Evolutionary conservation across 2,113 vertebrate genomes (phyloP), one percentile per base, ranked within the genome.

Genomic region (Cyanistes caeruleus): DNA sequence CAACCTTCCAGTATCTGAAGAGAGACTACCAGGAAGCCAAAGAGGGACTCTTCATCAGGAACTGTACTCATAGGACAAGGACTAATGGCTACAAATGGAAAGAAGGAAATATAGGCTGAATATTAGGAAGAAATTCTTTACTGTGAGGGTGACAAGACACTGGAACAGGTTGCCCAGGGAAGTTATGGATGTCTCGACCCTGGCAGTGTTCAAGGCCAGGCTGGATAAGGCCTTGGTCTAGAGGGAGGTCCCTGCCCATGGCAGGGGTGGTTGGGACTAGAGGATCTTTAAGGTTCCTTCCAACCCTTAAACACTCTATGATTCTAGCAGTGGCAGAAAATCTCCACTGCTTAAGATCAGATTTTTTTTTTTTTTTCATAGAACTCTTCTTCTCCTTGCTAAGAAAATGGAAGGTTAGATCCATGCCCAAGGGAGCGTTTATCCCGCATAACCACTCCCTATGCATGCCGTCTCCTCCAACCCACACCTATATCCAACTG

Each of bases 361-460:
- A 25, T 16, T 48, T 12, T 14, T 19, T 48, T 69, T 69, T 35
- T n/a, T 84, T 79, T 91, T 28, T 37, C 11, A 49, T 56, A 72
- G 53, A 93, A 69, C 11, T 3, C 39, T 84, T 65, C 51, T 90
- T 70, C 15, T 19, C 39, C 46, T 65, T 46, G 20, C 12, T 67
- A 58, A 55, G 87, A 68, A 96, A 91, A 17, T 24, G 10, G 21
- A 59, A 43, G 55, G 11, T 63, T 80, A 58, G 0, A 2, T 28
- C 15, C 2, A 0, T 12, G 17, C 25, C 16, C 23, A 67, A 20
- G 27, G 43, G 25, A 63, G 52, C 1, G 1, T 69, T 64, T 60
- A 37, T 23, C 15, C 39, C 0, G 0, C 51, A 60, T 2, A 3
- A 39, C 17, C 13, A 15, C 37, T 67, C 27, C 39, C 25, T 63